Conservation (phyloP, 2,888 invertebrate species). For the Apeira syringaria region DNA sequence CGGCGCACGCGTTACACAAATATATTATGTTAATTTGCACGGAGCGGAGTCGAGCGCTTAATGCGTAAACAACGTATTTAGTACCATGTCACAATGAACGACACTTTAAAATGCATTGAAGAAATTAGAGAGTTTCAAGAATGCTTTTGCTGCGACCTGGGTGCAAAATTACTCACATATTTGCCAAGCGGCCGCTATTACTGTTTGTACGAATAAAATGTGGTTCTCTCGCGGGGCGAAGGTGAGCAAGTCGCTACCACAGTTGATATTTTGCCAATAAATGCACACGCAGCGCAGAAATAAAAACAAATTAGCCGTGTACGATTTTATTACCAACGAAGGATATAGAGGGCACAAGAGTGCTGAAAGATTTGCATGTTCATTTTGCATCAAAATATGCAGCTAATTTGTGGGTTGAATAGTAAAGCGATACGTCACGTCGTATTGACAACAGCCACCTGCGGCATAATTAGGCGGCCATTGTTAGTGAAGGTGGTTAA, state of each 20-base stretch:
- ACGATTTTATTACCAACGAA: no score
- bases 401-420: conserved; percentile 6
- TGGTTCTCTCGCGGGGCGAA: conserved; percentile 51
- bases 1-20: conserved; percentile 23
- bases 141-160: conserved; percentile 4
- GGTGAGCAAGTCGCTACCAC: conserved; percentile 58
- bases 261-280: conserved; percentile 68
- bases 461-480: conserved; percentile 62
- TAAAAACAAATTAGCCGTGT: conserved; percentile 29
- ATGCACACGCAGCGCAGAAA: conserved; percentile 51
- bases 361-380: no score
- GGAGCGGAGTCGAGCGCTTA: conserved; percentile 4
- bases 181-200: conserved; percentile 17
- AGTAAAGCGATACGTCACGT: conserved; percentile 27
- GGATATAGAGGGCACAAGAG: no score
- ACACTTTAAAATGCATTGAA: background rate
- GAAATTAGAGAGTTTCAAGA: background rate
- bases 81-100: conserved; percentile 11
- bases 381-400: conserved; percentile 1
- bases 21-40: conserved; percentile 21
- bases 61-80: conserved; percentile 16
- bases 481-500: conserved; percentile 60
- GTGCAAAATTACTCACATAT: conserved; percentile 28
- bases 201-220: conserved; percentile 30
- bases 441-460: conserved; percentile 51